Percentiles rank a stretch among this genome's conserved stretches.
These are phyloP conservation scores for Bombus fervidus DNA, from an alignment of 1,140 invertebrate species.

Conservation along the genomic window DNA sequence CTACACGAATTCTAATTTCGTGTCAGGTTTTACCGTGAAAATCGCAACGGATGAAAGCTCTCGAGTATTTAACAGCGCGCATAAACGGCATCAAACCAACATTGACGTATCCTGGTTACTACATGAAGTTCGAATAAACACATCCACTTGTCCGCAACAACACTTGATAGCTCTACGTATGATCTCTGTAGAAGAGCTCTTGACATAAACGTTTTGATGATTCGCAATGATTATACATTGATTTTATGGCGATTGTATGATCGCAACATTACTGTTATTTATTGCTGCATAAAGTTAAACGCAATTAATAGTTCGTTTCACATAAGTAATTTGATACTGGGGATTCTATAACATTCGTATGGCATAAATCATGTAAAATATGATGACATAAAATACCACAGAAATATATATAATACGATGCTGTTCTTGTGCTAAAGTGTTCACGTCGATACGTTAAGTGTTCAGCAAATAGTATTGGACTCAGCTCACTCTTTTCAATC, in stretches of 20 bases:
- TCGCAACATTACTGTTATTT: background rate
- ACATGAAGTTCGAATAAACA: background rate
- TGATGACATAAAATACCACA: too few species aligned
- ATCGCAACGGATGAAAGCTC: background rate
- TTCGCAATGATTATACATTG: background rate
- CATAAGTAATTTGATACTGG: too few species aligned
- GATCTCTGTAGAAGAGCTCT: background rate
- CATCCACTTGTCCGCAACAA: background rate
- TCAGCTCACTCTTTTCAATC: too few species aligned
- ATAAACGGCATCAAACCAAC: background rate
- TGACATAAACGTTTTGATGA: background rate
- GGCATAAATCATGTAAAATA: too few species aligned
- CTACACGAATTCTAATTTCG: background rate
- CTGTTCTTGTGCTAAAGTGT: too few species aligned
- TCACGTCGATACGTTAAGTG: too few species aligned
- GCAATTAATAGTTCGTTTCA: too few species aligned
- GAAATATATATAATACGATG: too few species aligned
- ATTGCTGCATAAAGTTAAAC: background rate
- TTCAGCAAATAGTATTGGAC: too few species aligned
- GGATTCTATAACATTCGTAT: too few species aligned
- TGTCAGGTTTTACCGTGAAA: background rate
- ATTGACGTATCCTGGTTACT: background rate
- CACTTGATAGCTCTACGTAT: background rate
- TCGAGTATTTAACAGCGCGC: background rate
- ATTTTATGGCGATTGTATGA: background rate